phyloP scores from a whole-genome alignment of 2,113 vertebrate genomes.

The Tapirus terrestris region DNA sequence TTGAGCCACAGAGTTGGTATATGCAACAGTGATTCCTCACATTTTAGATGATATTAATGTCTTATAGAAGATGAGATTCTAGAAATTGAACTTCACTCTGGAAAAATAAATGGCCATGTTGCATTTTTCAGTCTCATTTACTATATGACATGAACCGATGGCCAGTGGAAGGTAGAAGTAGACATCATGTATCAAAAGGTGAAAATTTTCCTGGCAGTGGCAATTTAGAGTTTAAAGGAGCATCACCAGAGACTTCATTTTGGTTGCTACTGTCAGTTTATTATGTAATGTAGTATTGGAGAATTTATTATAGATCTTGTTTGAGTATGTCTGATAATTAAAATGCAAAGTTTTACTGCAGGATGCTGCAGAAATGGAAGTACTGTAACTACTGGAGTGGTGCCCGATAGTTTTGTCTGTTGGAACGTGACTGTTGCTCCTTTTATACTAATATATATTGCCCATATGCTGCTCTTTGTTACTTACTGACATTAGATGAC shows the following conservation, averaged over 20 bases:
- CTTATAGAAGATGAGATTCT: background rate
- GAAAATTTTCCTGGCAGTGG: background rate
- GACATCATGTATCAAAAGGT: background rate
- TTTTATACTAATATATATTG: background rate
- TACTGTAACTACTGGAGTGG: background rate
- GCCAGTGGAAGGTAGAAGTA: background rate
- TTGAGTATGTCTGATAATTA: background rate
- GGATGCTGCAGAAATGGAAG: constrained; percentile 40
- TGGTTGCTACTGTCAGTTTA: constrained; percentile 1
- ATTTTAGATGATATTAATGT: background rate
- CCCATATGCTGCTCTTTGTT: background rate
- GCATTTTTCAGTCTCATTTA: background rate
- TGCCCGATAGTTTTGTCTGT: background rate
- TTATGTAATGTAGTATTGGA: background rate
- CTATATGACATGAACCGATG: background rate
- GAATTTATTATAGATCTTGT: background rate
- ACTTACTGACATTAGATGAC: background rate
- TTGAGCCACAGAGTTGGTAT: accelerated
- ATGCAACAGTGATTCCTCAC: background rate
- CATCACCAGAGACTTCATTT: background rate
- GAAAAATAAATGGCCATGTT: background rate
- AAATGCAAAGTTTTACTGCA: background rate
- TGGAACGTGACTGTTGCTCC: background rate
- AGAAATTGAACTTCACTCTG: background rate
- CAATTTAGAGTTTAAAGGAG: constrained; percentile 8